Conservation (phyloP, 2,888 invertebrate genomes). For the Dioctria linearis region DNA sequence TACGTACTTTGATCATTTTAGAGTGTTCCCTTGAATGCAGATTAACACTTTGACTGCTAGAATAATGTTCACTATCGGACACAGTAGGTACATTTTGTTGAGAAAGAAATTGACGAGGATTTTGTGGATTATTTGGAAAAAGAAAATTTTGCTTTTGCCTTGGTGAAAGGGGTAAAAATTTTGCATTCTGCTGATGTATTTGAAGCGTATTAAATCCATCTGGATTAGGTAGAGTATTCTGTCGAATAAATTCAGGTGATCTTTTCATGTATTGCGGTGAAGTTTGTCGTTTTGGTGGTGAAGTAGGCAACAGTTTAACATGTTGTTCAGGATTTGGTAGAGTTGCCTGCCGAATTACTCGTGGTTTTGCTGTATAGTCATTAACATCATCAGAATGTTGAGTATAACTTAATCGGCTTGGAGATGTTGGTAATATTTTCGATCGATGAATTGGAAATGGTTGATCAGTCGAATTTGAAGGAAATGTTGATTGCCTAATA, state of each 20-base stretch:
- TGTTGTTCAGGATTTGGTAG: slow-evolving; percentile 70
- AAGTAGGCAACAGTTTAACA: slow-evolving; percentile 69
- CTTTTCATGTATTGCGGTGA: slow-evolving; percentile 67
- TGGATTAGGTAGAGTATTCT: slow-evolving; percentile 69
- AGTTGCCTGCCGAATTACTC: slow-evolving; percentile 69
- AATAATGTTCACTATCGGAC: slow-evolving; percentile 66
- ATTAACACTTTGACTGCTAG: slow-evolving; percentile 69
- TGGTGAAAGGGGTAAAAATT: slow-evolving; percentile 70
- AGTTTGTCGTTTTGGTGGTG: slow-evolving; percentile 69
- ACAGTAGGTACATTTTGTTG: slow-evolving; percentile 70
- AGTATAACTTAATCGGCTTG: slow-evolving; percentile 62
- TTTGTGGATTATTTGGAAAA: slow-evolving; percentile 66
- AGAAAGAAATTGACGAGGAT: slow-evolving; percentile 69
- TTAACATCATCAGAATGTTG: slow-evolving; percentile 59
- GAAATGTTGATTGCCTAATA: slow-evolving; percentile 69
- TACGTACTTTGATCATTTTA: slow-evolving; percentile 70
- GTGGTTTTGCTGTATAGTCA: slow-evolving; percentile 63
- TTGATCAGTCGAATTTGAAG: slow-evolving; percentile 61
- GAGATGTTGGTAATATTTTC: slow-evolving; percentile 67
- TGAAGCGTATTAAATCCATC: slow-evolving; percentile 68
- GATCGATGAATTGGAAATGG: slow-evolving; percentile 52
- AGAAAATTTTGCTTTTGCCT: slow-evolving; percentile 69
- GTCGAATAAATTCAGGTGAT: slow-evolving; percentile 69
- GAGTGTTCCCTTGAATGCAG: slow-evolving; percentile 67
- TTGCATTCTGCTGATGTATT: slow-evolving; percentile 64